phyloP scores from a whole-genome alignment of 1,140 invertebrate species.

The Thalassaphorura encarpata region DNA sequence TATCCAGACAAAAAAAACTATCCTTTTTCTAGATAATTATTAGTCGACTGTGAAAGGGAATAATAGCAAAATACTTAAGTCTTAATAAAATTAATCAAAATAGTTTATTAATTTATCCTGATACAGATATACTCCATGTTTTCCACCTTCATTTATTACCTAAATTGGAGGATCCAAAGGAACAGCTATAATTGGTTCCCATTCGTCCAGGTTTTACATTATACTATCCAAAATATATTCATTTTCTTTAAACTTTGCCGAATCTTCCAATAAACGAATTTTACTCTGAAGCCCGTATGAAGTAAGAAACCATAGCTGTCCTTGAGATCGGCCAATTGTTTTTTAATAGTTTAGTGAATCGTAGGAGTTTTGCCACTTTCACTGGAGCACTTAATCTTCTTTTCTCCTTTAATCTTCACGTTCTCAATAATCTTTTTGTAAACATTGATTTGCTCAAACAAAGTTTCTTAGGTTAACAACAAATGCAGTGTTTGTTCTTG shows the following conservation, averaged over 20 bases:
- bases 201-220: constrained; percentile 66
- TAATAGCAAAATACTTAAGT: constrained; percentile 2
- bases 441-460: constrained; percentile 73
- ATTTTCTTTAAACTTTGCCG: constrained; percentile 86
- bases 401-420: constrained; percentile 66
- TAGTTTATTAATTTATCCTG: too few relatives aligned
- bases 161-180: constrained; percentile 58
- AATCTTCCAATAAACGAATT: constrained; percentile 69
- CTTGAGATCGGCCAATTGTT: constrained; percentile 79
- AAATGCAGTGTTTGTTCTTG: constrained; percentile 82
- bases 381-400: constrained; percentile 72
- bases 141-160: constrained; percentile 55
- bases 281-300: constrained; percentile 86
- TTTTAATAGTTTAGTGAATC: constrained; percentile 65
- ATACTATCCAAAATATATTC: constrained; percentile 82
- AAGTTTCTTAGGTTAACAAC: constrained; percentile 67
- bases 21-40: constrained; percentile 74
- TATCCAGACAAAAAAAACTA: constrained; percentile 73
- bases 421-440: constrained; percentile 73
- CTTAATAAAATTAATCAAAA: not conserved
- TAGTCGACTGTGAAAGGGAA: too few relatives aligned
- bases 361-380: constrained; percentile 51
- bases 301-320: constrained; percentile 85
- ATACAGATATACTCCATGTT: constrained; percentile 60
- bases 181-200: constrained; percentile 61